Evolutionary conservation across 2,797 vertebrate species (phyloP), one percentile per base, ranked within the genome.

Genomic region (Clarias laeviceps): DNA sequence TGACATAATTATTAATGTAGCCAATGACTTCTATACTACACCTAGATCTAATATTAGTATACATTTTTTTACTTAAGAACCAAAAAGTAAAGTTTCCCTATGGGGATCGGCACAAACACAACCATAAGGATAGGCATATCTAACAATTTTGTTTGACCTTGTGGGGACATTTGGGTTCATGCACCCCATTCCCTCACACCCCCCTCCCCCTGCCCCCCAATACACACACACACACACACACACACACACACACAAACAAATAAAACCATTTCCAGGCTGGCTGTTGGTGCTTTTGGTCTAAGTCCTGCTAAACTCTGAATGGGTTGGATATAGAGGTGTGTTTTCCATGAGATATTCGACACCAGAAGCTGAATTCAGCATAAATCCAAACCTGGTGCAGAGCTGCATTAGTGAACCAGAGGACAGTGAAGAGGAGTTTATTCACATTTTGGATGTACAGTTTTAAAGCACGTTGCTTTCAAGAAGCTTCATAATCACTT

Each of bases 321-420:
- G 78, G 84, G 40, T 81, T 80, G 78, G 59, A 73, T 54, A 56
- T 37, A 65, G 84, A 85, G 95, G 94, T 92, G 95, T 91, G 95
- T 89, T 86, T 88, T 90, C 87, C 50, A 92, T 12, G 91, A 90
- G 92, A 92, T 87, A 77, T 91, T 82, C 64, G 57, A 32, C 62
- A 64, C 89, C 90, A 87, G 90, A 85, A 85, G 91, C 91, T 86
- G 91, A 93, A 90, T 92, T 91, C 81, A 90, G 94, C 91, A 94
- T 94, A 94, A 94, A 95, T 93, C 90, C 94, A 91, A 93, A 93
- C 72, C 77, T 45, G 40, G 68, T 80, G 65, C 66, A 40, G 73
- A 69, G 20, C 54, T 37, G 37, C 56, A 45, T 70, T 69, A 72
- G 56, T 61, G 54, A 85, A 79, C 45, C 73, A 72, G 50, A 86